Conservation (phyloP, 2,113 vertebrate genomes). For the Hydrolagus affinis region DNA sequence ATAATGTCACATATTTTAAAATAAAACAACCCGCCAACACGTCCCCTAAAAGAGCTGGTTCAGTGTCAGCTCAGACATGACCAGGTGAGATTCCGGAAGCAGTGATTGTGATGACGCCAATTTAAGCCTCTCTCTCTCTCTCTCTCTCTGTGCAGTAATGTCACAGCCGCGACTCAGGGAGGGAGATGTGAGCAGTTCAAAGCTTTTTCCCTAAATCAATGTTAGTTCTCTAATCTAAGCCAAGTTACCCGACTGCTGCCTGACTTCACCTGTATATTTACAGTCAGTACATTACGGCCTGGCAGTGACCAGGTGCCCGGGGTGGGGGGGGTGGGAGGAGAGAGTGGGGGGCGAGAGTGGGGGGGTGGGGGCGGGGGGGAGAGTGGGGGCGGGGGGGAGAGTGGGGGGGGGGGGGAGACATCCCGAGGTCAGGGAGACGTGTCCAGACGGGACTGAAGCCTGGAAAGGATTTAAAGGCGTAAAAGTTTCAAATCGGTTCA, state of each 20-base stretch:
- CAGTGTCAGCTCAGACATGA: conserved; percentile 59
- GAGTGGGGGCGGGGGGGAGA: no score
- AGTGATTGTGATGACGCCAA: conserved; percentile 45
- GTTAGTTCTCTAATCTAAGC: not conserved
- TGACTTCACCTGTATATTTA: no score
- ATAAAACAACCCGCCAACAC: conserved; percentile 46
- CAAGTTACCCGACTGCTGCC: not conserved
- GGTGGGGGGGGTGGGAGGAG: no score
- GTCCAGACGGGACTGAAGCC: not conserved
- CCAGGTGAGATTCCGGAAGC: conserved; percentile 59
- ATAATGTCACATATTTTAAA: conserved; percentile 33
- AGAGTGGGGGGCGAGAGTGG: no score
- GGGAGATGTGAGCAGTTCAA: not conserved
- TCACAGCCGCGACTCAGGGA: not conserved
- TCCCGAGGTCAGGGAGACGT: not conserved
- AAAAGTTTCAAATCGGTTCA: not conserved
- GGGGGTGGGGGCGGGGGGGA: no score
- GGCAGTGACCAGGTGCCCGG: no score
- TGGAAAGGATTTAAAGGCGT: not conserved
- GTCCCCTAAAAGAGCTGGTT: conserved; percentile 54
- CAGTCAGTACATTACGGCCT: no score
- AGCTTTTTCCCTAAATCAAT: not conserved
- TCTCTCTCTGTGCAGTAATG: conserved; percentile 23
- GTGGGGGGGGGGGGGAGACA: not conserved
- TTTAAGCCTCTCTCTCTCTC: conserved; percentile 41